Evolutionary conservation across 2,888 invertebrate species (phyloP).

Genomic region (Anaspis maculata): DNA sequence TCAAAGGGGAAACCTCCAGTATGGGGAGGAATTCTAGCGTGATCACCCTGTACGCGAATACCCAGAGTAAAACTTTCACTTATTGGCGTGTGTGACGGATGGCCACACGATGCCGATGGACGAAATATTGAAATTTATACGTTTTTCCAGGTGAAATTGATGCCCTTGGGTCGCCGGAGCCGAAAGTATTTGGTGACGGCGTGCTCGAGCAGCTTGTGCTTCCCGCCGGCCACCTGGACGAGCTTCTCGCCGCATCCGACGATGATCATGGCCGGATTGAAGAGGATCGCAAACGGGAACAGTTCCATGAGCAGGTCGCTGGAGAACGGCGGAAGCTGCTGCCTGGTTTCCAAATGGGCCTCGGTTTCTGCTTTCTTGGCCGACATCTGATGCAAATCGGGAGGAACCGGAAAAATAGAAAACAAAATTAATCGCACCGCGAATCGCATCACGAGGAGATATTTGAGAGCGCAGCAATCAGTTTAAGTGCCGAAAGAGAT

Average conservation of each 20-base stretch:
- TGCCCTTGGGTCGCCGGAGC: slow-evolving; percentile 71
- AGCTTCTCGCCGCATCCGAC: slow-evolving; percentile 72
- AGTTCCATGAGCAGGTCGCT: slow-evolving; percentile 65
- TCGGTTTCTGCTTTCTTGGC: slow-evolving; percentile 30
- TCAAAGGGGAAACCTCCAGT: too few relatives aligned
- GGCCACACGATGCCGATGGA: not conserved
- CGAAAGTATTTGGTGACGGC: slow-evolving; percentile 63
- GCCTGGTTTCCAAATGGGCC: slow-evolving; percentile 24
- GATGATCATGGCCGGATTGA: slow-evolving; percentile 68
- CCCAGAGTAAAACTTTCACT: too few relatives aligned
- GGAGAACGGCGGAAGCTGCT: slow-evolving; percentile 54
- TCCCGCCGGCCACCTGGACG: slow-evolving; percentile 54
- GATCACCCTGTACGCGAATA: too few relatives aligned
- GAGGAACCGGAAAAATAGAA: slow-evolving; percentile 1
- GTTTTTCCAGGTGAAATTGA: slow-evolving; percentile 76
- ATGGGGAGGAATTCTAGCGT: too few relatives aligned
- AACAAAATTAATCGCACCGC: slow-evolving; percentile 8
- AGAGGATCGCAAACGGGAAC: slow-evolving; percentile 81
- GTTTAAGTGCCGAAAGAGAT: too few relatives aligned
- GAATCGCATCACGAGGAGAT: not conserved
- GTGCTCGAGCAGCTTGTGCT: slow-evolving; percentile 52
- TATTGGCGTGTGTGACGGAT: not conserved
- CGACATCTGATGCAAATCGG: slow-evolving; percentile 31
- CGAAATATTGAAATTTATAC: slow-evolving; percentile 41
- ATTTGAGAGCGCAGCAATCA: too few relatives aligned